Percentiles rank a stretch among this genome's conserved stretches.
phyloP scores from a whole-genome alignment of 2,797 vertebrate genomes.

The Catamblyrhynchus diadema region DNA sequence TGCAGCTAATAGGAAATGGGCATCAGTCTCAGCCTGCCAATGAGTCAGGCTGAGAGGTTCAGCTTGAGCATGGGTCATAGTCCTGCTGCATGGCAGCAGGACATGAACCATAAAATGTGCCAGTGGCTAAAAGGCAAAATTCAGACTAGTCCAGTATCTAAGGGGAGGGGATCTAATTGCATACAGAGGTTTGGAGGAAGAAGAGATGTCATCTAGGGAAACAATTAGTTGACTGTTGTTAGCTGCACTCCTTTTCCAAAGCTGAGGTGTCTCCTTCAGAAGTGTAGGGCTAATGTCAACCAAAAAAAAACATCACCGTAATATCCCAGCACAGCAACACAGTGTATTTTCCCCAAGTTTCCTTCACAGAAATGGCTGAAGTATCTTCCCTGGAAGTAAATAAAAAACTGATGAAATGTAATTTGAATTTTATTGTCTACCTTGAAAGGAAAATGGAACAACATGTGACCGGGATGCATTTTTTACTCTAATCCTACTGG shows the following conservation, averaged over 20 bases:
- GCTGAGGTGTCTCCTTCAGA: not conserved
- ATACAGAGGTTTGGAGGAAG: not conserved
- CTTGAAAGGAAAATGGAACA: not conserved
- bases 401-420: not conserved
- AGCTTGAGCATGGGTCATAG: not conserved
- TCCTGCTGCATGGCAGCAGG: not conserved
- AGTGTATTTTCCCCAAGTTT: not conserved
- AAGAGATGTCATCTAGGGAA: not conserved
- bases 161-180: not conserved
- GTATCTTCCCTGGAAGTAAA: not conserved
- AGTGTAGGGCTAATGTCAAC: not conserved
- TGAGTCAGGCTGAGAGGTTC: not conserved
- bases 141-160: not conserved
- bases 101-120: not conserved
- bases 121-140: not conserved
- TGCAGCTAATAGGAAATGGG: not conserved
- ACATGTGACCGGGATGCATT: not conserved
- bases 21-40: not conserved
- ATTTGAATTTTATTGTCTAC: not conserved
- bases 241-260: not conserved
- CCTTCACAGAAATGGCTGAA: not conserved
- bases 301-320: not conserved
- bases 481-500: not conserved
- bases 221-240: not conserved
- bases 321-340: not conserved